These are phyloP conservation scores for Myotis lucifugus DNA, from an alignment of 2,113 vertebrate species.

Conservation along the genomic window DNA sequence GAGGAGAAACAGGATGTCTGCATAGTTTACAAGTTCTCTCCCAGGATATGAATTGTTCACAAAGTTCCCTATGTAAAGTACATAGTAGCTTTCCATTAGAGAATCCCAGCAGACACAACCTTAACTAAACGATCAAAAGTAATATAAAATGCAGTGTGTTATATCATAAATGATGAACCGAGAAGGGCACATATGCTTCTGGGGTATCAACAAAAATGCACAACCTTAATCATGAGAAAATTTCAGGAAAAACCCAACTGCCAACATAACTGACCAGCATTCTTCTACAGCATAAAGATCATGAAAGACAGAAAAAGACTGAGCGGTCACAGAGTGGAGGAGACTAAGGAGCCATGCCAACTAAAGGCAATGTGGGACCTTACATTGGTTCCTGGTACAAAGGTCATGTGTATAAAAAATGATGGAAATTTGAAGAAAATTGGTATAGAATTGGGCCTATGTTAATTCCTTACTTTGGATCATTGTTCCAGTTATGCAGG, in stretches of 20 bases:
- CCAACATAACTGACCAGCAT: neutral
- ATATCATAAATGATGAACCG: neutral
- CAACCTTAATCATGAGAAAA: neutral
- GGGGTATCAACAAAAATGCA: neutral
- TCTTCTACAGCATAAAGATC: neutral
- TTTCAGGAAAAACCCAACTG: neutral
- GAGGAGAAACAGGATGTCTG: neutral
- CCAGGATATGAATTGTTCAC: neutral
- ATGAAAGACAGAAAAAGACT: neutral
- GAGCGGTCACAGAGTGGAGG: neutral
- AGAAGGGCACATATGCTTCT: neutral
- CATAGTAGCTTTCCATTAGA: neutral
- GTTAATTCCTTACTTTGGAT: neutral
- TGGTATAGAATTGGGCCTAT: neutral
- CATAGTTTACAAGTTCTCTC: neutral
- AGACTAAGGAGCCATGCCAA: neutral
- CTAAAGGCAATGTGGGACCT: neutral
- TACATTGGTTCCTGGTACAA: neutral
- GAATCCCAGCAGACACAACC: neutral
- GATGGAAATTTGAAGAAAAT: neutral
- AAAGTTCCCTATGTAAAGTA: neutral
- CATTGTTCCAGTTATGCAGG: neutral
- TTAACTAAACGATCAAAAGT: conserved; percentile 3
- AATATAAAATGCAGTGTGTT: neutral
- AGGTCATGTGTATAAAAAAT: neutral